phyloP scores from a whole-genome alignment of 2,888 invertebrate genomes.

The Catonia carolina region DNA sequence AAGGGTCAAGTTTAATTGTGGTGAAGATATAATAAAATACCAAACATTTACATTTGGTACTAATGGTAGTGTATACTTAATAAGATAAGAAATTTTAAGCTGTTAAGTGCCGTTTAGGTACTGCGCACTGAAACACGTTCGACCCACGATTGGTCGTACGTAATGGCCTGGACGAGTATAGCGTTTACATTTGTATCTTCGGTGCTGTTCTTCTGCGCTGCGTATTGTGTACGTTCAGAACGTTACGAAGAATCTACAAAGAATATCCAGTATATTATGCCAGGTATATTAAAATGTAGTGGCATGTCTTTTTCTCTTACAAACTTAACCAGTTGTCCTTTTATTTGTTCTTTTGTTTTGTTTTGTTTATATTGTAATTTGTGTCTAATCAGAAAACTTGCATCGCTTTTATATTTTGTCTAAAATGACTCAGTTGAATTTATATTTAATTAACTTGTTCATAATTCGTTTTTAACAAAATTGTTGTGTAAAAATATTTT shows the following conservation, averaged over 20 bases:
- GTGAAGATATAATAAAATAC: no score
- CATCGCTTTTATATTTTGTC: no score
- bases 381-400: no score
- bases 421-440: no score
- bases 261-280: conserved; percentile 85
- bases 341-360: no score
- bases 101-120: conserved; percentile 46
- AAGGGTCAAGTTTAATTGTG: no score
- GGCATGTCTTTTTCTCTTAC: background rate
- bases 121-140: conserved; percentile 64
- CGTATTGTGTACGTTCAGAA: conserved; percentile 70
- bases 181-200: conserved; percentile 67
- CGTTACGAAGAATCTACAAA: conserved; percentile 63
- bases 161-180: conserved; percentile 75
- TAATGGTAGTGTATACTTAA: no score
- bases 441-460: no score
- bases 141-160: conserved; percentile 81
- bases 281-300: conserved; percentile 52
- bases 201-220: conserved; percentile 71
- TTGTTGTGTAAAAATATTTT: no score
- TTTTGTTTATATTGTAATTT: no score
- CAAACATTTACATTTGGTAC: no score
- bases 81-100: background rate
- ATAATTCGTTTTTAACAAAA: no score
- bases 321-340: conserved; percentile 13